Base-by-base conservation (phyloP, 2,113 vertebrate species). In the Origma solitaria region DNA sequence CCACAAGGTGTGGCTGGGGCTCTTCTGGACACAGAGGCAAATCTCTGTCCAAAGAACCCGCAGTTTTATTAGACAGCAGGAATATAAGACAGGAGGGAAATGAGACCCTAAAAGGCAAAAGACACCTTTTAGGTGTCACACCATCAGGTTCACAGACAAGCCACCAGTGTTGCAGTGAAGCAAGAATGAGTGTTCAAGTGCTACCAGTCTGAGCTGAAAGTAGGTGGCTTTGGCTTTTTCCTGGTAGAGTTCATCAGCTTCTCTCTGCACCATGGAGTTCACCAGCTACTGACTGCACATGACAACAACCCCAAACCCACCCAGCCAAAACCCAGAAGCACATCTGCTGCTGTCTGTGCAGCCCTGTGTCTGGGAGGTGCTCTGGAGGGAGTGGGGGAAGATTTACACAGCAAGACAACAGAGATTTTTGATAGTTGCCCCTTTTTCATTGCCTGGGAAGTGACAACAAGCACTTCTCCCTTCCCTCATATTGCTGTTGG, bases 81-180 rank as follows among this genome's bases (percentile, higher is more conserved):
- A 56, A 61, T 45, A 42, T 71, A 75, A 76, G 61, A 47, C 11
- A 22, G 58, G 62, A 75, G 54, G 18, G 28, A 94, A 88, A 73
- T 15, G 28, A 83, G 82, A 62, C 20, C 11, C 45, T 70, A 50
- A 31, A 65, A 70, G 23, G 42, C 56, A 17, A 50, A 50, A 60
- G 38, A 40, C 53, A 64, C n/a, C n/a, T n/a, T n/a, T n/a, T n/a
- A n/a, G n/a, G n/a, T n/a, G n/a, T n/a, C n/a, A n/a, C n/a, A n/a
- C n/a, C n/a, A 22, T 40, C 28, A 61, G 16, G 27, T 72, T 40
- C 49, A 69, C 0, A 4, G 33, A 50, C 14, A 80, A 80, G 35
- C 38, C 78, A 76, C 23, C 37, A 42, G 3, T 0, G 0, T 4
- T 45, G 62, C 66, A 0, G 0, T 24, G 71, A 77, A 65, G 62